Base-by-base conservation (phyloP, 2,888 invertebrate genomes). In the Drosophila robusta region DNA sequence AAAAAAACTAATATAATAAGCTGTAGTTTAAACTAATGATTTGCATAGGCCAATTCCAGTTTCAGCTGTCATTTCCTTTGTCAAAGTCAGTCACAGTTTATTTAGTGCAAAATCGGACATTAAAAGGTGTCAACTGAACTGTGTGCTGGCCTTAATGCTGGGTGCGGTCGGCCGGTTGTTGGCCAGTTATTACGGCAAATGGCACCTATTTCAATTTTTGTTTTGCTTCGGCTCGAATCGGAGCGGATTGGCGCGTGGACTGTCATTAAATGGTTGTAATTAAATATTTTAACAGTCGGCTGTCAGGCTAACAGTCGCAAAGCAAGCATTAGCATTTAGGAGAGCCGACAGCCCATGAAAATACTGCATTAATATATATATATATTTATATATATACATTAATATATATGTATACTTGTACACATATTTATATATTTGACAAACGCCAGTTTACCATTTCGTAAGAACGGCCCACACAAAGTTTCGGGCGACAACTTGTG, bases 51-150 rank as follows among this genome's bases (percentile, higher is more conserved):
- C 11, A 11, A 32, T 11, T 32, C 1, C 0, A 11, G 32, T 32
- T 4, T 3, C 32, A 32, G 32, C 11, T 11, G 32, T 4, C 11
- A 34, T 34, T 34, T 12, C 12, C 4, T 34, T 34, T 58, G 14
- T 7, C 42, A 29, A 12, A 45, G 45, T 16, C 52, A 18, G 39
- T 34, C 49, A 8, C 41, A 36, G 16, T 38, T 82, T 62, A 42
- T 65, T 63, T 36, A 63, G 54, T 47, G 38, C 22, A 42, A 61
- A 74, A 66, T 34, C 45, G 26, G 36, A 50, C 49, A 45, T n/a
- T 38, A 55, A 56, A 60, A 74, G 87, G 89, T 88, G 81, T 86
- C 87, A 88, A 88, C 72, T 60, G 67, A 66, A 74, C 66, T 70
- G 61, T 56, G 64, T 39, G 58, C 42, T 26, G 41, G 34, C 54